Conservation (phyloP, 2,888 invertebrate species). For the Apodemia hepburni region DNA sequence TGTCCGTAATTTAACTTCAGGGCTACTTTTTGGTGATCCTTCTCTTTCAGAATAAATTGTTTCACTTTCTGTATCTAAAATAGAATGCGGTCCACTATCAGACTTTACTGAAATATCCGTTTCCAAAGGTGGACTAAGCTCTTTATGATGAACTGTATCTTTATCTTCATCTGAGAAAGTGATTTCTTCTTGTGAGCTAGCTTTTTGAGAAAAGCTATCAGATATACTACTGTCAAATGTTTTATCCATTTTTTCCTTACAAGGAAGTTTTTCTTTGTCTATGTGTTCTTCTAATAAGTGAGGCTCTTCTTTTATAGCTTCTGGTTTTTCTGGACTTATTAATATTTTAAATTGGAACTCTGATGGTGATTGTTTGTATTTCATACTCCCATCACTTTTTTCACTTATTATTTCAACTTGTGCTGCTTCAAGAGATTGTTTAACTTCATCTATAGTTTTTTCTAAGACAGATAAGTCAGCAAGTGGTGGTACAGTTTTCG, state of each 20-base stretch:
- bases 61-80: constrained; percentile 74
- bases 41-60: constrained; percentile 51
- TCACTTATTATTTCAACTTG: constrained; percentile 85
- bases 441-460: constrained; percentile 86
- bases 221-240: constrained; percentile 57
- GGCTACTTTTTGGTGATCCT: constrained; percentile 67
- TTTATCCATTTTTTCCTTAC: constrained; percentile 45
- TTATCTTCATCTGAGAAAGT: constrained; percentile 80
- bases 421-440: constrained; percentile 85
- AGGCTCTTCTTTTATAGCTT: constrained; percentile 81
- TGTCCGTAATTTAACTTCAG: constrained; percentile 65
- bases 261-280: constrained; percentile 39
- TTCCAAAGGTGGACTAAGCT: constrained; percentile 65
- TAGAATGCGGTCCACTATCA: constrained; percentile 75
- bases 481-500: constrained; percentile 71
- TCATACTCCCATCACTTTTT: constrained; percentile 82
- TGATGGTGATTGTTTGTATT: constrained; percentile 86
- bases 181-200: constrained; percentile 64
- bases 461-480: constrained; percentile 81
- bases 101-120: constrained; percentile 64
- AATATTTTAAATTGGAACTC: constrained; percentile 86
- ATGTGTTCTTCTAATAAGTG: constrained; percentile 64
- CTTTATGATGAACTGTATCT: constrained; percentile 64
- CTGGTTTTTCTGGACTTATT: constrained; percentile 75
- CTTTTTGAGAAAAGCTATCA: constrained; percentile 60